Base-by-base conservation (phyloP, 2,888 invertebrate species). In the Antitype chi region DNA sequence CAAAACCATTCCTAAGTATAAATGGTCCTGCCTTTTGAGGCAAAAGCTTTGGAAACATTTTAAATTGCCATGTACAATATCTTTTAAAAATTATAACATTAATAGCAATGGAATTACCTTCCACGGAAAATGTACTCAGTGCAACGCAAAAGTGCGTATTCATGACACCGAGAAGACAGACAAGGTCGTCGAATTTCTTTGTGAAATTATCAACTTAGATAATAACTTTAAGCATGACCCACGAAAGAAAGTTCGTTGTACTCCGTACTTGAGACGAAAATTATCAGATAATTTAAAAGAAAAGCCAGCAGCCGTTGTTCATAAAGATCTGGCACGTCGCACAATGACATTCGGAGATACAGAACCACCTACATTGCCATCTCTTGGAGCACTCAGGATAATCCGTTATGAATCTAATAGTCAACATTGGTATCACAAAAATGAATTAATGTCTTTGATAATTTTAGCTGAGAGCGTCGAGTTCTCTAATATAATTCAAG, bases 21-120 rank as follows among this genome's bases (percentile, higher is more conserved):
- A 76, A 70, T 76, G 71, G 76, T 76, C 76, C 70, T 76, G 76
- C 70, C 76, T 76, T 76, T 76, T 76, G 71, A 76, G 76, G 76
- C 76, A 76, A 76, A 76, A 76, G 76, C 76, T 76, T 76, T 76
- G 76, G 76, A 70, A 76, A 76, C 76, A 76, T 76, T 76, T 76
- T 72, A 76, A 76, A 76, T 76, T 76, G 71, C 76, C 76, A 71
- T 72, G 76, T 76, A 76, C 76, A 63, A 72, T 76, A 76, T 76
- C 72, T 76, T 76, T 76, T 72, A 76, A 76, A 76, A 76, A 72
- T 68, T 76, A 76, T 76, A 71, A 76, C 71, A 76, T 76, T 68
- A 76, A 76, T 76, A 63, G 72, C 76, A 76, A 76, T 76, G 76
- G 76, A 76, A 76, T 76, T 76, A 76, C 72, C 76, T 76, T 76